These are phyloP conservation scores for Oplegnathus fasciatus DNA, from an alignment of 2,113 vertebrate genomes.

Conservation along the genomic window DNA sequence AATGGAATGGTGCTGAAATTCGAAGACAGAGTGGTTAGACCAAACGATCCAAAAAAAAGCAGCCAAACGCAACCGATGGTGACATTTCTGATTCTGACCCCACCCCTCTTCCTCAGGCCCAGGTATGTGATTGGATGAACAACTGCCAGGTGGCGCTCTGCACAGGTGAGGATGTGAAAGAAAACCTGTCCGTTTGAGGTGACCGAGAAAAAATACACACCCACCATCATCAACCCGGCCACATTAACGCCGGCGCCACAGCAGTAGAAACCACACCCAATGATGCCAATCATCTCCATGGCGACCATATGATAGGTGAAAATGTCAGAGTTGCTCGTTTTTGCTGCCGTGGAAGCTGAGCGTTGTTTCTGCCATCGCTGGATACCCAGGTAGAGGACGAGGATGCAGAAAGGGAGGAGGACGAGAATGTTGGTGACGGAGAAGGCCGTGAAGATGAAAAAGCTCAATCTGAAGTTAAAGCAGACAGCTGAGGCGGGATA, in stretches of 20 bases:
- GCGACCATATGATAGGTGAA: slow-evolving; percentile 16
- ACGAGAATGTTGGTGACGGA: neutral
- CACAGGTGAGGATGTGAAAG: slow-evolving; percentile 42
- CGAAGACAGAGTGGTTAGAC: accelerated
- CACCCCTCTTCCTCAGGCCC: neutral
- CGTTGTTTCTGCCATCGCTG: neutral
- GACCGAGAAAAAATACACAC: accelerated
- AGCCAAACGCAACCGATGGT: slow-evolving; percentile 16
- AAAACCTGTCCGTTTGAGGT: neutral
- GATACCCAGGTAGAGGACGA: slow-evolving; percentile 25
- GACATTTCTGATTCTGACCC: slow-evolving; percentile 25
- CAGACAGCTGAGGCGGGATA: accelerated
- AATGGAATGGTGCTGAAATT: accelerated
- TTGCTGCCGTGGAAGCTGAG: accelerated
- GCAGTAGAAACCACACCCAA: accelerated
- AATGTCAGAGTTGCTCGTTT: neutral
- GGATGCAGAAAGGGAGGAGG: slow-evolving; percentile 14
- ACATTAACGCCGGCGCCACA: accelerated
- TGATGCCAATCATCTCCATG: neutral
- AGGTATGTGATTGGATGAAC: slow-evolving; percentile 52
- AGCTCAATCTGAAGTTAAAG: neutral
- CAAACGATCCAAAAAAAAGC: accelerated
- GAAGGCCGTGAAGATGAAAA: neutral
- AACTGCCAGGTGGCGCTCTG: slow-evolving; percentile 44
- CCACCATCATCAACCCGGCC: accelerated